phyloP scores from a whole-genome alignment of 2,113 vertebrate genomes.

The Chauna torquata region DNA sequence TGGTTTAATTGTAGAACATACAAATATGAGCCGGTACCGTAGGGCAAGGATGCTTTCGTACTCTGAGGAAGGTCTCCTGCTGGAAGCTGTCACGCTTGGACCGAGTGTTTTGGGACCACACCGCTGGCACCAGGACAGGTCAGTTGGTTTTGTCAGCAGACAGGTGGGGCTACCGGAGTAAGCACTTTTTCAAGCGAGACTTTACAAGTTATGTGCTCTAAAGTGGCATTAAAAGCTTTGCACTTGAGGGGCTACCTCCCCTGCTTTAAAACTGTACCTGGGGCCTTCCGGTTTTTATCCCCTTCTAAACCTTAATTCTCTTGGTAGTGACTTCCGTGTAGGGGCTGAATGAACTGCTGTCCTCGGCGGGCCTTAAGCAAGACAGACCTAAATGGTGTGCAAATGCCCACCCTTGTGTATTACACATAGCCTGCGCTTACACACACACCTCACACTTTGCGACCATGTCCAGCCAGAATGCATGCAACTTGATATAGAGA shows the following conservation, averaged over 20 bases:
- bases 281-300: not conserved
- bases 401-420: not conserved
- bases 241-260: not conserved
- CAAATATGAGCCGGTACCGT: not conserved
- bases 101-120: fast-evolving
- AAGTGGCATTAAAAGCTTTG: not conserved
- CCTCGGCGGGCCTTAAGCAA: not conserved
- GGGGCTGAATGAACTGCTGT: not conserved
- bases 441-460: fast-evolving
- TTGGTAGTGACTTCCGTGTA: fast-evolving
- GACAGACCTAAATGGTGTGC: fast-evolving
- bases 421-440: fast-evolving
- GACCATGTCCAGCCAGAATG: not conserved
- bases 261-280: not conserved
- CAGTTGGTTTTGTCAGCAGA: fast-evolving
- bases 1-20: not conserved
- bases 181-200: too few species aligned
- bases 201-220: fast-evolving
- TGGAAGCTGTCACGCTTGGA: not conserved
- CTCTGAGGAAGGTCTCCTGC: not conserved
- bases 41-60: not conserved
- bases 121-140: not conserved
- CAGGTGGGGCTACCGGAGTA: fast-evolving
- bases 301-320: not conserved
- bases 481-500: fast-evolving